Evolutionary conservation across 2,113 vertebrate species (phyloP).

Genomic region (Stegostoma tigrinum): DNA sequence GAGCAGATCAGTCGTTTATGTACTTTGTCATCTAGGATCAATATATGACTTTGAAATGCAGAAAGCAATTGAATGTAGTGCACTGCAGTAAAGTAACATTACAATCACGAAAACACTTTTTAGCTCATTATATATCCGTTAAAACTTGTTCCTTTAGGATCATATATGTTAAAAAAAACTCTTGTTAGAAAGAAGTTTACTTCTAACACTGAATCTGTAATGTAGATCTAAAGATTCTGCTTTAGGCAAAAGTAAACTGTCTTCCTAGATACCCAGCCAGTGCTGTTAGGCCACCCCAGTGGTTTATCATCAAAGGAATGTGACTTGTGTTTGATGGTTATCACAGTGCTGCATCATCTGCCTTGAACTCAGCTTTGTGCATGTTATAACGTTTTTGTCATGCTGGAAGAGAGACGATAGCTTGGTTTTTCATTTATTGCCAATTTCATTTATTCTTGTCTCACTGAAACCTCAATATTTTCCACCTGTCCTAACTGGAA

Average conservation of each 20-base stretch:
- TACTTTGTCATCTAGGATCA: background rate
- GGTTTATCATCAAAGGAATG: background rate
- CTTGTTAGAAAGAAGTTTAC: background rate
- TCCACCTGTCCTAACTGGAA: background rate
- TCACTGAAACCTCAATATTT: background rate
- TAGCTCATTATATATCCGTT: background rate
- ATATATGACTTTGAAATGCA: background rate
- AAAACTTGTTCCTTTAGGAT: slow-evolving; percentile 2
- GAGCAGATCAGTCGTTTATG: background rate
- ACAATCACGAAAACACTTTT: background rate
- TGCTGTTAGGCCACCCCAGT: background rate
- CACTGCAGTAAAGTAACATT: background rate
- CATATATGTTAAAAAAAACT: background rate
- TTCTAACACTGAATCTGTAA: background rate
- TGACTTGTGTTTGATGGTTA: slow-evolving; percentile 24
- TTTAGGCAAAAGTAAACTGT: slow-evolving; percentile 3
- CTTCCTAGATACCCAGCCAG: background rate
- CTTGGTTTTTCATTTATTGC: background rate
- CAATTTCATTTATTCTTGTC: background rate
- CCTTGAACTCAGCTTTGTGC: background rate
- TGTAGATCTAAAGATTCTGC: background rate
- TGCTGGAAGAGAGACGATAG: background rate
- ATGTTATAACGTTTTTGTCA: background rate
- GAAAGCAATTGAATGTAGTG: background rate
- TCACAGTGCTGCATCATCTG: background rate